Percentiles rank a stretch among this genome's conserved stretches.
Conservation (phyloP, 2,113 vertebrate species). For the Tonatia bakeri region DNA sequence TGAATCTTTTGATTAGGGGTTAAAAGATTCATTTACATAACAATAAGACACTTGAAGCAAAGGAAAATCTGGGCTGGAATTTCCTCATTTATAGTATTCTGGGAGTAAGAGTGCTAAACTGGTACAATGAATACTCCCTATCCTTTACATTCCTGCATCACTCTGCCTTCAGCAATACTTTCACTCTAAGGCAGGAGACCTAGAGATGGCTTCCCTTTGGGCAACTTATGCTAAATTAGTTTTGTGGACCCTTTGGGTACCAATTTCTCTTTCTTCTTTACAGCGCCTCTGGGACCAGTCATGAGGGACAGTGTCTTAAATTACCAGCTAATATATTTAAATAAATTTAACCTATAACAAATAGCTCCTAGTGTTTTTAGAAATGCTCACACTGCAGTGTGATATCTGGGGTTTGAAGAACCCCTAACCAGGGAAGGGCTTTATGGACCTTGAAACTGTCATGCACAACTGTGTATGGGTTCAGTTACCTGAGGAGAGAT, state of each 20-base stretch:
- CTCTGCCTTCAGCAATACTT: background rate
- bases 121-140: rapidly evolving
- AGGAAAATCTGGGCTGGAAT: too few relatives aligned
- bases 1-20: background rate
- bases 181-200: background rate
- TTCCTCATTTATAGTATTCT: background rate
- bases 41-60: background rate
- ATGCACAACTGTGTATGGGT: background rate
- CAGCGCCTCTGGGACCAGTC: background rate
- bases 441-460: background rate
- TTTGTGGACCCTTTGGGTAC: background rate
- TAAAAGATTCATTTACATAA: background rate
- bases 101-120: background rate
- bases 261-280: background rate
- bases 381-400: background rate
- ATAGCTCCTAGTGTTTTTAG: background rate
- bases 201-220: background rate
- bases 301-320: background rate
- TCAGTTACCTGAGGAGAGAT: background rate
- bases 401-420: background rate
- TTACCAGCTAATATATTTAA: conserved; percentile 23
- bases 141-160: too few relatives aligned
- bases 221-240: background rate
- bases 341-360: conserved; percentile 18
- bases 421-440: background rate